These are phyloP conservation scores for Excalfactoria chinensis DNA, from an alignment of 2,113 vertebrate genomes.

Conservation along the genomic window DNA sequence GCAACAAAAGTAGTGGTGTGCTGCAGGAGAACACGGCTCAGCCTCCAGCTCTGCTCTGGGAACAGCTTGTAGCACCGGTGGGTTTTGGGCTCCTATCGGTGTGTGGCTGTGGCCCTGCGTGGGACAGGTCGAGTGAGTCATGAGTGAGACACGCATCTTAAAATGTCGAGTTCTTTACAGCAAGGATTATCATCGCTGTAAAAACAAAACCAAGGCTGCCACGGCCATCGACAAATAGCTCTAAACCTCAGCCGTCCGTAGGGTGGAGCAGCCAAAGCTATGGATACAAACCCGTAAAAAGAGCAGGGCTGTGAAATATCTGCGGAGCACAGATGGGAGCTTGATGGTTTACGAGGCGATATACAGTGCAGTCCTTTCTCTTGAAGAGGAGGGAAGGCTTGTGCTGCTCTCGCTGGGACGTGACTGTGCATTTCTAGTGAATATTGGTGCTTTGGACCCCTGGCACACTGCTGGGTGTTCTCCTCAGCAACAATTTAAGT, in stretches of 20 bases:
- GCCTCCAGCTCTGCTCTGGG: background rate
- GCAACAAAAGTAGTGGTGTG: background rate
- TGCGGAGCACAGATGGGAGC: background rate
- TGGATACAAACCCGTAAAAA: background rate
- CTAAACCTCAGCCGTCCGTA: background rate
- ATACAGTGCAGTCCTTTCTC: rapidly evolving
- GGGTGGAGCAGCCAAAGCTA: background rate
- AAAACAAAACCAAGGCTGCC: background rate
- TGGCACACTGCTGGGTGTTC: background rate
- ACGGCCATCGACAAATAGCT: background rate
- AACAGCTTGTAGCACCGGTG: background rate
- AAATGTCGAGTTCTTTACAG: background rate
- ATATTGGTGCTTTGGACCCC: background rate
- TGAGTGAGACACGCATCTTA: background rate
- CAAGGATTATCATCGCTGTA: background rate
- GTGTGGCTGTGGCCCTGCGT: background rate
- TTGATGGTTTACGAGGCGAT: background rate
- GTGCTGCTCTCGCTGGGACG: background rate
- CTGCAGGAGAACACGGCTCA: background rate
- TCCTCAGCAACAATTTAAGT: background rate
- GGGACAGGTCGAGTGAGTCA: background rate
- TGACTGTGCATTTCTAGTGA: background rate
- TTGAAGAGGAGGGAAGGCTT: background rate
- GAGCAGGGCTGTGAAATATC: background rate
- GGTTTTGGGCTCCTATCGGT: background rate